Evolutionary conservation across 2,888 invertebrate genomes (phyloP).

Genomic region (Rhorus exstirpatorius): DNA sequence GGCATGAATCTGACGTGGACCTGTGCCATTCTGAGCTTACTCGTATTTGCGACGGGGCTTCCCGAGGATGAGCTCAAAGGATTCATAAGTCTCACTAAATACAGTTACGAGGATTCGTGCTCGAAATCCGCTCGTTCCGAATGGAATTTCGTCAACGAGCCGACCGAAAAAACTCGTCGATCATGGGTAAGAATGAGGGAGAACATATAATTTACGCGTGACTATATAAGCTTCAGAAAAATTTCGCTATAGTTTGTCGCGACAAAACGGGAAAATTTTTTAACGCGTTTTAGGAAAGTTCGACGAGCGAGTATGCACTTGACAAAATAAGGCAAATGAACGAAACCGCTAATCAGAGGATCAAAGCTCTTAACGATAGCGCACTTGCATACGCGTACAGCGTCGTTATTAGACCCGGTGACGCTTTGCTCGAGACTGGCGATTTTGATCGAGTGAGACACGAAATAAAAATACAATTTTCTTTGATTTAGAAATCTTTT

Average conservation of each 20-base stretch:
- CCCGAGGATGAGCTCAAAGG: slow-evolving; percentile 62
- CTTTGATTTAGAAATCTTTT: slow-evolving; percentile 10
- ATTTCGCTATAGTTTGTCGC: slow-evolving; percentile 4
- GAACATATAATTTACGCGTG: neutral
- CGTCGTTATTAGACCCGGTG: slow-evolving; percentile 78
- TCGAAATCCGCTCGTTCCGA: slow-evolving; percentile 74
- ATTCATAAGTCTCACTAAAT: slow-evolving; percentile 76
- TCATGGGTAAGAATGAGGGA: slow-evolving; percentile 81
- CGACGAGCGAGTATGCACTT: slow-evolving; percentile 71
- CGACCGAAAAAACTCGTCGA: slow-evolving; percentile 73
- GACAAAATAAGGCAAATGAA: slow-evolving; percentile 74
- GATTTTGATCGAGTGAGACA: slow-evolving; percentile 76
- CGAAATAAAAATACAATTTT: neutral
- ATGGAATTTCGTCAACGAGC: slow-evolving; percentile 78
- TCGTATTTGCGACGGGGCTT: slow-evolving; percentile 63
- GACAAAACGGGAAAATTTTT: neutral
- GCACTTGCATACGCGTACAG: slow-evolving; percentile 75
- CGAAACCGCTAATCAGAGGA: slow-evolving; percentile 59
- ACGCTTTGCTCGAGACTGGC: slow-evolving; percentile 74
- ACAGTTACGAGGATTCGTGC: slow-evolving; percentile 81
- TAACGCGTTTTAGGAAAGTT: slow-evolving; percentile 74
- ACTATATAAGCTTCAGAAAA: neutral
- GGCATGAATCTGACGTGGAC: slow-evolving; percentile 75
- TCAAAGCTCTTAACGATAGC: slow-evolving; percentile 49
- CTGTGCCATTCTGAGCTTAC: slow-evolving; percentile 70